Evolutionary conservation across 2,113 vertebrate genomes (phyloP).

Genomic region (Ascaphus truei): DNA sequence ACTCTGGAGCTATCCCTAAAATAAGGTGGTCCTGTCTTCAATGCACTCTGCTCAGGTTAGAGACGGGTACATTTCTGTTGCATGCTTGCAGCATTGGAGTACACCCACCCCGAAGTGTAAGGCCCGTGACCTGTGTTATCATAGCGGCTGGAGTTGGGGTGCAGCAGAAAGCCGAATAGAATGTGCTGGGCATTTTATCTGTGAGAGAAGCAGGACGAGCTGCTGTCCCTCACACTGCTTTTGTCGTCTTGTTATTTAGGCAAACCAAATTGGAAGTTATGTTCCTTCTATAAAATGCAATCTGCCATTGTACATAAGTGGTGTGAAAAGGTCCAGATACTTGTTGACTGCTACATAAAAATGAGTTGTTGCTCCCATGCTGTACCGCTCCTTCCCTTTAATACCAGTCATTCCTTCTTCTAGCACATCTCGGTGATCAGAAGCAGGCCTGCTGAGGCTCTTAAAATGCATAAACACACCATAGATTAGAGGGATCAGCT

Average conservation of each 20-base stretch:
- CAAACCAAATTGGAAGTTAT: neutral
- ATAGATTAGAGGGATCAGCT: neutral
- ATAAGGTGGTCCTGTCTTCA: no score
- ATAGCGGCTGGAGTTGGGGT: neutral
- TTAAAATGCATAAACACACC: neutral
- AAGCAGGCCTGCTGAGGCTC: neutral
- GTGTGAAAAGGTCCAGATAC: neutral
- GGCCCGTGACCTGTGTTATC: neutral
- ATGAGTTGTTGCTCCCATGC: neutral
- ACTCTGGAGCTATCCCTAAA: no score
- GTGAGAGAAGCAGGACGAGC: neutral
- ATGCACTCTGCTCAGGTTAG: no score
- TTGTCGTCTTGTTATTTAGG: no score
- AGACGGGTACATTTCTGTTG: no score
- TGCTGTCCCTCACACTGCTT: no score
- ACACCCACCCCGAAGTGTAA: neutral
- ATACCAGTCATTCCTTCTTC: neutral
- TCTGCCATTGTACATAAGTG: neutral
- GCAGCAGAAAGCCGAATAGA: neutral
- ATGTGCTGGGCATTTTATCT: neutral
- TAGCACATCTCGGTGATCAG: neutral
- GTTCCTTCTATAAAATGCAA: neutral
- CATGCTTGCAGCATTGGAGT: neutral
- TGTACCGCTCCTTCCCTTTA: neutral
- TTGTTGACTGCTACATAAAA: neutral